Evolutionary conservation across 1,140 invertebrate genomes (phyloP).

Genomic region (Tribolium castaneum): DNA sequence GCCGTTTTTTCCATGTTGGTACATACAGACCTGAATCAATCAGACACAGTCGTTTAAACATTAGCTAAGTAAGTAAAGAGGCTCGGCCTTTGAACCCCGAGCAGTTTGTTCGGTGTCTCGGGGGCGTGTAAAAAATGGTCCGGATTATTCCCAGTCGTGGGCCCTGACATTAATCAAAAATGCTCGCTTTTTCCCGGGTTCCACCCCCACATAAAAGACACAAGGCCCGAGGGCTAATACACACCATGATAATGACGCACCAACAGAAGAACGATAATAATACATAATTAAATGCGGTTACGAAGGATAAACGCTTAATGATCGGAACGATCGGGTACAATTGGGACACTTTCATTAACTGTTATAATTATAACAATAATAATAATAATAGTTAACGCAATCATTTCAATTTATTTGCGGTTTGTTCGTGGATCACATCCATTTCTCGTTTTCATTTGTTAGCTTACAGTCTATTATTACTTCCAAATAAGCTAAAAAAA

Average conservation of each 20-base stretch:
- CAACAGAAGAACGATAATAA: neutral
- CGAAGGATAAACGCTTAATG: neutral
- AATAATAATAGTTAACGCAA: neutral
- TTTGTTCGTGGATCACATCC: too few relatives aligned
- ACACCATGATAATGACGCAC: slow-evolving; percentile 4
- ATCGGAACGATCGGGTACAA: neutral
- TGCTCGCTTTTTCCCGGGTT: slow-evolving; percentile 35
- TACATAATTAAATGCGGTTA: neutral
- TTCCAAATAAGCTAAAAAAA: too few relatives aligned
- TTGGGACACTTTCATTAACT: neutral
- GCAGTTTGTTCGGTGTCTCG: slow-evolving; percentile 52
- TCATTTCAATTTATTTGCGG: neutral
- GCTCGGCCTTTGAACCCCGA: slow-evolving; percentile 50
- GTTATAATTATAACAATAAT: neutral
- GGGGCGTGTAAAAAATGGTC: slow-evolving; percentile 50
- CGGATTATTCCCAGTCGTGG: slow-evolving; percentile 47
- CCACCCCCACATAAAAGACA: slow-evolving; percentile 27
- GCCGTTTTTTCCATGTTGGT: neutral
- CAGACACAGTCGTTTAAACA: slow-evolving; percentile 34
- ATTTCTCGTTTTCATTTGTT: too few relatives aligned
- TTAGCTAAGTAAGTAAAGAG: slow-evolving; percentile 49
- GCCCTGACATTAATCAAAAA: slow-evolving; percentile 46
- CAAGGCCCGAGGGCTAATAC: slow-evolving; percentile 3
- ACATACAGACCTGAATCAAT: slow-evolving; percentile 37
- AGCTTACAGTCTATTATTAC: too few relatives aligned